Evolutionary conservation across 2,113 vertebrate species (phyloP).

Genomic region (Mirounga angustirostris): DNA sequence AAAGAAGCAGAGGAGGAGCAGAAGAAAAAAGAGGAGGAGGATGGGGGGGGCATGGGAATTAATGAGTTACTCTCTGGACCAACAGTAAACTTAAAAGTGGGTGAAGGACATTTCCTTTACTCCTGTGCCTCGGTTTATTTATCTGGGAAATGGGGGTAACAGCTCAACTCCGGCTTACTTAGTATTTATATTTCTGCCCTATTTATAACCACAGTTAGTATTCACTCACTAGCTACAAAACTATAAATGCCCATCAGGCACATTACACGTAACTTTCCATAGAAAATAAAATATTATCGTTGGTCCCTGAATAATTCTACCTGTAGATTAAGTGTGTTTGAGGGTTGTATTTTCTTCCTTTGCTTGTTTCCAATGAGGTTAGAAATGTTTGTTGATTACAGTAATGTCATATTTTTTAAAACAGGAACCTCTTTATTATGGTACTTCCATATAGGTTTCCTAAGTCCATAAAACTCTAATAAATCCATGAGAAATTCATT

Average conservation of each 20-base stretch:
- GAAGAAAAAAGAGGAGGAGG: not conserved
- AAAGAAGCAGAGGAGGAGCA: not conserved
- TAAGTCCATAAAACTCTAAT: slow-evolving; percentile 15
- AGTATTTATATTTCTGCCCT: not conserved
- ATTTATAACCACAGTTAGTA: not conserved
- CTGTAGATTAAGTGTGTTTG: not conserved
- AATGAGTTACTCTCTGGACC: not conserved
- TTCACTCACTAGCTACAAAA: not conserved
- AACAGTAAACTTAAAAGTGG: not conserved
- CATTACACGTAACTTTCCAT: not conserved
- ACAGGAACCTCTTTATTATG: not conserved
- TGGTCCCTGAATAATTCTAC: not conserved
- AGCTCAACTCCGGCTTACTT: not conserved
- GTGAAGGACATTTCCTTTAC: not conserved
- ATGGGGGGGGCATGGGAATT: not conserved
- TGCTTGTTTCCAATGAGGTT: not conserved
- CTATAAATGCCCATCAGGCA: not conserved
- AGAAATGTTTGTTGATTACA: not conserved
- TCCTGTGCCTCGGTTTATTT: not conserved
- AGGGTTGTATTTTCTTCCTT: not conserved
- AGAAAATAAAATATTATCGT: not conserved
- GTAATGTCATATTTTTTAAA: not conserved
- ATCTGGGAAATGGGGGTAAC: not conserved
- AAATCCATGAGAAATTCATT: not conserved
- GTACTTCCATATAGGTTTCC: not conserved